Evolutionary conservation across 2,113 vertebrate species (phyloP), one percentile per base, ranked within the genome.

Genomic region (Vombatus ursinus): DNA sequence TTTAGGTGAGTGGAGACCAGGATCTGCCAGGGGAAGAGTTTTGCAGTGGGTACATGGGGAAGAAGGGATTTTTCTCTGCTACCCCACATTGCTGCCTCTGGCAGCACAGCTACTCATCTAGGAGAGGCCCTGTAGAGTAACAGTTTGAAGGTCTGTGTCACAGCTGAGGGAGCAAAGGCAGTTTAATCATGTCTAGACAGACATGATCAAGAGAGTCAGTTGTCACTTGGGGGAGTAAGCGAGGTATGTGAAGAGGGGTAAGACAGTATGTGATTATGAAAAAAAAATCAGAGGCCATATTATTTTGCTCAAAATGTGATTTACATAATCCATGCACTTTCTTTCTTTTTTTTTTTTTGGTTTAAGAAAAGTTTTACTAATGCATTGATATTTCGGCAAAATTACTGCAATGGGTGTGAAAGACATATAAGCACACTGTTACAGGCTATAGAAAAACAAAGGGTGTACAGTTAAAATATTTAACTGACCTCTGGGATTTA

Each of bases 331-430:
- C 68, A 44, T 77, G 31, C 12, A 77, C 37, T 14, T 68, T 37
- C 57, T 23, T 84, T 11, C 26, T 61, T 31, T 68, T 31, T 28
- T 57, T 68, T 68, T n/a, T 44, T 49, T 49, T 5, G 11, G 94
- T 97, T 98, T 98, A 98, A 98, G 98, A 98, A 99, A 99, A 98
- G 91, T 96, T 99, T 98, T 98, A 99, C 98, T 98, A 92, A 95
- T 97, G 96, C 98, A 52, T 98, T 97, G 97, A 95, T 98, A 98
- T 97, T 98, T 98, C 96, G 93, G 97, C 97, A 98, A 98, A 97
- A 90, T 97, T 97, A 98, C 97, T 96, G 98, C 98, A 98, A 98
- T 49, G 54, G 97, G 96, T 97, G 96, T 96, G 97, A 98, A 98
- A 98, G 31, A 12, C 31, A 68, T 98, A 98, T 95, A 96, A 98